Evolutionary conservation across 2,797 vertebrate genomes (phyloP), one percentile per base, ranked within the genome.

Genomic region (Loriculus beryllinus): DNA sequence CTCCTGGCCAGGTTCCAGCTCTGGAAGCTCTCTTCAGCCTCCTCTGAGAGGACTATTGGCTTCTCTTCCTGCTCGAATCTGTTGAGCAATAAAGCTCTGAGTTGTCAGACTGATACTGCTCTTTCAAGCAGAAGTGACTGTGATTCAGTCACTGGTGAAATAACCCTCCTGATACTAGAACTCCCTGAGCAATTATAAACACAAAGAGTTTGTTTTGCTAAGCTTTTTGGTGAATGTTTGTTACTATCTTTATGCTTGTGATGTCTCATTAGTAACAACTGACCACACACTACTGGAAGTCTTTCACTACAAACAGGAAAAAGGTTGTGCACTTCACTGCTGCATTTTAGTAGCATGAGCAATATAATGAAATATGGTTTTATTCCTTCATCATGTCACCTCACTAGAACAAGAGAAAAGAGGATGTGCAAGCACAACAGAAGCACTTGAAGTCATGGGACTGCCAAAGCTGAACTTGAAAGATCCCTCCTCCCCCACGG

Each of bases 1-100:
- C 42, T 87, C n/a, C 90, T 94, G 96, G 93, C 69, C 54, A 51
- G 82, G 65, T 60, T 88, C 90, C 92, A 96, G 89, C 75, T 69
- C 56, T 88, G 92, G 86, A 94, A 90, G 82, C 71, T 64, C 67
- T 57, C 72, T 83, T 82, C 86, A 88, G 29, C 90, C 93, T 95
- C 86, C 78, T 91, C 78, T 0, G 7, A 92, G 94, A 59, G 75
- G 82, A 85, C 63, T 79, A 84, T 76, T n/a, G 2, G 70, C 90
- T 93, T 75, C 45, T 76, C 81, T 95, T 95, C 88, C 88, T 80
- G 86, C 93, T 95, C 21, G 1, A 80, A 94, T 88, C 81, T 84
- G 67, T 95, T 92, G 95, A 90, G 92, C 88, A 94, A 93, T 82
- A 93, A 88, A 69, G 67, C 85, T 92, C 80, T 51, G 88, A 88